Base-by-base conservation (phyloP, 1,140 invertebrate species). In the Agrilus planipennis region DNA sequence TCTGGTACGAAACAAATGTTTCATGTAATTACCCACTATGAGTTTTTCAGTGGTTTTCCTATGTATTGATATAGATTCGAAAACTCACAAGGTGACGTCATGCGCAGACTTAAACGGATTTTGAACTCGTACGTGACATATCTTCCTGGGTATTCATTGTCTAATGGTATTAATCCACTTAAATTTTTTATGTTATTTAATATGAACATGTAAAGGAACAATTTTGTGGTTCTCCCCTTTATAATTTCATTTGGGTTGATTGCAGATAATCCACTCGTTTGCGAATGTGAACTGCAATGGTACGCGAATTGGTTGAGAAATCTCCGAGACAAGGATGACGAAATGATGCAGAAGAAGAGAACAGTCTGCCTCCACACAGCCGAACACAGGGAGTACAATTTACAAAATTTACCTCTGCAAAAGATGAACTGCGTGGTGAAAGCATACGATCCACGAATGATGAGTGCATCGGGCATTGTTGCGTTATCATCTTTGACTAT, bases 251-350 rank as follows among this genome's bases (percentile, higher is more conserved):
- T 21, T 14, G 6, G n/a, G 38, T 35, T 44, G 43, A 51, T 61
- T 57, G 27, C 59, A 91, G 89, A 89, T 67, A 93, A 93, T 63
- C 87, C 86, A 1, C 61, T 93, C 46, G 68, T 81, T 27, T 93
- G 89, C 57, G 80, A 86, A 47, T 93, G 89, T 56, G 81, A 89
- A 46, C 65, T 93, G 30, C 73, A 76, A 31, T 93, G 89, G 89
- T 86, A 89, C 58, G 73, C 78, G 27, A 74, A 75, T 23, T 88
- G 87, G 79, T 58, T 89, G 47, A 71, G 75, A 34, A 77, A 75
- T 42, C 68, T 84, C 2, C 72, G 76, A 32, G 76, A 84, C 55
- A 76, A 81, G 39, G 83, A 88, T 48, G 83, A 86, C 56, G 84
- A 87, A 53, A 79, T 81, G 70, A 85, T 86, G 73, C 78, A 83